Evolutionary conservation across 2,888 invertebrate genomes (phyloP).

Genomic region (Mythimna loreyi): DNA sequence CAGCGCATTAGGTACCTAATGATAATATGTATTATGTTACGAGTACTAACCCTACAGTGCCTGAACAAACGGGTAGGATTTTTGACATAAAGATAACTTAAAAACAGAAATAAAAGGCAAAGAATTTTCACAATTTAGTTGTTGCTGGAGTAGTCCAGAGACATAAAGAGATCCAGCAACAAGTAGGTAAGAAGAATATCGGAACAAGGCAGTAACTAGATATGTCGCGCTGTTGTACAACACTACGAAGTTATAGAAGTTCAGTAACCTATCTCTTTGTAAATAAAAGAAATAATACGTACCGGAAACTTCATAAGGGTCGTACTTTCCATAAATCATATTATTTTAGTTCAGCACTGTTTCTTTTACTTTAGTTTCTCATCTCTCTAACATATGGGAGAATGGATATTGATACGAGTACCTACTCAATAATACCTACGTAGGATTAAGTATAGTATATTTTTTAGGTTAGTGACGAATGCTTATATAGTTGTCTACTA

Average conservation of each 20-base stretch:
- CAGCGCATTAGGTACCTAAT: too few species aligned
- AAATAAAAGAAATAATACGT: conserved; percentile 28
- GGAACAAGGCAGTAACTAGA: conserved; percentile 3
- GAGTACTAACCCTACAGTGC: not conserved
- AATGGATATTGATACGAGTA: not conserved
- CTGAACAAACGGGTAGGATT: not conserved
- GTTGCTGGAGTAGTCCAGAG: too few species aligned
- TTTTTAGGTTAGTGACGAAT: not conserved
- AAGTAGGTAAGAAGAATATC: conserved; percentile 17
- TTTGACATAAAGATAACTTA: not conserved
- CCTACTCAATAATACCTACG: conserved; percentile 1
- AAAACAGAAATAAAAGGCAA: not conserved
- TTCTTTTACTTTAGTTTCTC: conserved; percentile 19
- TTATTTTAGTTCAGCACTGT: conserved; percentile 12
- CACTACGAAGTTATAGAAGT: conserved; percentile 26
- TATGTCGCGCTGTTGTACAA: conserved; percentile 15
- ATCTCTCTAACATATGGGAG: not conserved
- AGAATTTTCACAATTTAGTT: not conserved
- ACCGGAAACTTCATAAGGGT: conserved; percentile 1
- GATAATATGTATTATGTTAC: too few species aligned
- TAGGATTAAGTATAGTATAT: not conserved
- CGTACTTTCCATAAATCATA: conserved; percentile 31
- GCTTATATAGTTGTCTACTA: not conserved
- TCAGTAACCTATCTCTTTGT: conserved; percentile 24
- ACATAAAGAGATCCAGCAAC: conserved; percentile 22